Conservation (phyloP, 2,113 vertebrate genomes). For the Forbesichthys papilliferus region DNA sequence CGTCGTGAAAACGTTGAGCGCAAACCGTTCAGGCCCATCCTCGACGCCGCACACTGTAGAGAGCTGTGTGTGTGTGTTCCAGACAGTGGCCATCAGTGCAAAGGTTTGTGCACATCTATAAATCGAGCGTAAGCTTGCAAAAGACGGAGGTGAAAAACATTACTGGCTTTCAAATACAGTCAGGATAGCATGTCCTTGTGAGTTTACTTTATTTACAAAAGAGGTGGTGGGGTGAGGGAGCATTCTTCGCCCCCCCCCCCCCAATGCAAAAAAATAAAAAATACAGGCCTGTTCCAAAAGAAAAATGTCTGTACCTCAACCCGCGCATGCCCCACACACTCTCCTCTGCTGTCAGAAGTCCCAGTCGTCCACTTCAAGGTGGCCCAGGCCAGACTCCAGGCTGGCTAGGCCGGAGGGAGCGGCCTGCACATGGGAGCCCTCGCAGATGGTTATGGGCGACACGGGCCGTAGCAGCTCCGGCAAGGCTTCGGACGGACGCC, state of each 20-base stretch:
- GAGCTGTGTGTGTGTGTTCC: not conserved
- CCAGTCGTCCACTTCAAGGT: slow-evolving; percentile 96
- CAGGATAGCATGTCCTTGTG: slow-evolving; percentile 16
- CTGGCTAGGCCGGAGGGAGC: slow-evolving; percentile 84
- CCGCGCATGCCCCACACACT: not conserved
- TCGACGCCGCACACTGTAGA: not conserved
- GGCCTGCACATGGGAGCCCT: slow-evolving; percentile 78
- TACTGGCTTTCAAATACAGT: slow-evolving; percentile 47
- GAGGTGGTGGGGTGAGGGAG: not conserved
- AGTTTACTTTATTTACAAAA: slow-evolving; percentile 48
- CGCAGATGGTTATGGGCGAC: slow-evolving; percentile 83
- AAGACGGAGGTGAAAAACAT: slow-evolving; percentile 44
- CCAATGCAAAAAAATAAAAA: slow-evolving; percentile 26
- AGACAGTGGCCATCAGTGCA: slow-evolving; percentile 45
- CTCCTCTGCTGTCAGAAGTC: slow-evolving; percentile 83
- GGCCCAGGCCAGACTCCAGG: slow-evolving; percentile 86
- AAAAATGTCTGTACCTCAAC: not conserved
- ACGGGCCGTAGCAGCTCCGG: slow-evolving; percentile 90
- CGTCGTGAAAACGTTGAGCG: slow-evolving; percentile 16
- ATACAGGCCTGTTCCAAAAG: slow-evolving; percentile 17
- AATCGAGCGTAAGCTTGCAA: slow-evolving; percentile 34
- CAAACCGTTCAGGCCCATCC: slow-evolving; percentile 3
- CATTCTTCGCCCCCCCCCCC: too few species aligned
- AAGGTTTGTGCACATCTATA: slow-evolving; percentile 45
- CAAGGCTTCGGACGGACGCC: slow-evolving; percentile 87